Conservation (phyloP, 2,888 invertebrate species). For the Cecidostiba fungosa region DNA sequence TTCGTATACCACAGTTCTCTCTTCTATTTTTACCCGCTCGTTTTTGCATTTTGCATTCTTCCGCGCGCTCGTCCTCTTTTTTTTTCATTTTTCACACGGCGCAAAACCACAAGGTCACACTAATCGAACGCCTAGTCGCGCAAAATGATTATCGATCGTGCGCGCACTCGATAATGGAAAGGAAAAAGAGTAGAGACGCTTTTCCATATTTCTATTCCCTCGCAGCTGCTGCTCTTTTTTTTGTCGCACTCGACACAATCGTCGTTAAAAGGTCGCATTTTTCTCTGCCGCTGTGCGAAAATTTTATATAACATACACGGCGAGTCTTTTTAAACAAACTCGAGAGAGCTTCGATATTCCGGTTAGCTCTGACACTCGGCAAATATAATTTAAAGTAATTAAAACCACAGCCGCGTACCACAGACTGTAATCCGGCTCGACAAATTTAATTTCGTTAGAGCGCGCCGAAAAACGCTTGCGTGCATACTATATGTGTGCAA, state of each 20-base stretch:
- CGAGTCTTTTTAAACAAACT: conserved; percentile 6
- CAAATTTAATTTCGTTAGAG: conserved; percentile 73
- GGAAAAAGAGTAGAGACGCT: conserved; percentile 18
- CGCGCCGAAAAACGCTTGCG: conserved; percentile 28
- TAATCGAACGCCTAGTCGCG: conserved; percentile 44
- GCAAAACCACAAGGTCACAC: conserved; percentile 58
- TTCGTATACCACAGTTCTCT: conserved; percentile 19
- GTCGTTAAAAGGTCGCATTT: conserved; percentile 58
- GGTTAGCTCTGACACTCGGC: conserved; percentile 32
- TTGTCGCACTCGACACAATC: conserved; percentile 40
- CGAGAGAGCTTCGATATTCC: conserved; percentile 39
- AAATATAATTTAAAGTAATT: conserved; percentile 75
- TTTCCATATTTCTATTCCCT: conserved; percentile 17
- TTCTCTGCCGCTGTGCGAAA: no score
- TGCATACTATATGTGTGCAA: no score
- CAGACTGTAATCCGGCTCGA: conserved; percentile 69
- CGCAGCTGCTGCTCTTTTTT: not conserved
- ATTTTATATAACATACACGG: no score
- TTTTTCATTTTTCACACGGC: conserved; percentile 23
- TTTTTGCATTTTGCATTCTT: conserved; percentile 42
- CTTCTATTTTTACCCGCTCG: conserved; percentile 23
- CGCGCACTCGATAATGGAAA: conserved; percentile 51
- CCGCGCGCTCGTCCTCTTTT: conserved; percentile 30
- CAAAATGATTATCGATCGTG: conserved; percentile 55
- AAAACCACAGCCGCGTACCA: conserved; percentile 65